Base-by-base conservation (phyloP, 2,797 vertebrate species). In the Erithacus rubecula region DNA sequence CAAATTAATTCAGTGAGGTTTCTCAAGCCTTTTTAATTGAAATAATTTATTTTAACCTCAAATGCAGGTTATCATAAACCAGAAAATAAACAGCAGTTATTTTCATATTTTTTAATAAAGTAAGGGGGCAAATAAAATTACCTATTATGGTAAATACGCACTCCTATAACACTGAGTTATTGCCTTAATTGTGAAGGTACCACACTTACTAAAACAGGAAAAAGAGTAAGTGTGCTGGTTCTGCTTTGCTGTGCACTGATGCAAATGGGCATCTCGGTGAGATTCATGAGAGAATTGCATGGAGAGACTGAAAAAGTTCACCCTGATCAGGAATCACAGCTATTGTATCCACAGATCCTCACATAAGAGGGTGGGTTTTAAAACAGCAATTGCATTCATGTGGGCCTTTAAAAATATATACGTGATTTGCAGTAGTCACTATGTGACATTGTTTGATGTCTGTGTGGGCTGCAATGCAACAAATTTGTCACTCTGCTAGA, bases 401-500 rank as follows among this genome's bases (percentile, higher is more conserved):
- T 1, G 1, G 23, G 41, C 59, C 63, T 91, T 93, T 36, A 76
- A 91, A 95, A 95, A 92, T 83, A 70, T 46, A 62, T n/a, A 43
- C 7, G 17, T 82, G 80, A 79, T 95, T 81, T 90, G 85, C 93
- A 84, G 69, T 52, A 90, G 89, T 91, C 87, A 77, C 94, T 5
- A 0, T 44, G 82, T 91, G 83, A 94, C 85, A 76, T 77, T 94
- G 82, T 92, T 94, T 94, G 93, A 82, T 88, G 77, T 76, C 83
- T 63, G 0, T 60, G 74, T 87, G 83, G 95, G 87, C 85, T 94
- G 91, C 93, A 95, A 76, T 64, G 94, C 95, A 82, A 90, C 83
- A 76, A 46, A 92, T 94, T 79, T 94, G 85, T 93, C 83, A 81
- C 77, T 94, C 49, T 76, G 78, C 77, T 92, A 79, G 95, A 87